Percentiles rank a stretch among this genome's conserved stretches.
Evolutionary conservation across 2,888 invertebrate genomes (phyloP).

Genomic region (Masnerella sp.): DNA sequence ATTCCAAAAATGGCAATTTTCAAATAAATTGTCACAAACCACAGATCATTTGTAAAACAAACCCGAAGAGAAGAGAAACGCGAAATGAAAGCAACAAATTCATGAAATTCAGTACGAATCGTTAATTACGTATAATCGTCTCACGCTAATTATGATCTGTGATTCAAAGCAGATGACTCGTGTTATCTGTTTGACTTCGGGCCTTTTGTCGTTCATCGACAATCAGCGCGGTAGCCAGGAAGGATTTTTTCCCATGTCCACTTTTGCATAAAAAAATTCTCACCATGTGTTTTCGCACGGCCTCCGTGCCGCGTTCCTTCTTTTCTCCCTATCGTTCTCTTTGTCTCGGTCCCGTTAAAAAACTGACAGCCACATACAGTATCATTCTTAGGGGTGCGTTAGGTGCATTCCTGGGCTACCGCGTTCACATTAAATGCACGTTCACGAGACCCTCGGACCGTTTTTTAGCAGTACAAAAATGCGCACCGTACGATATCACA

Average conservation of each 20-base stretch:
- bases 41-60: too few relatives aligned
- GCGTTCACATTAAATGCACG: constrained; percentile 51
- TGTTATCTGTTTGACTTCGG: constrained; percentile 35
- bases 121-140: constrained; percentile 54
- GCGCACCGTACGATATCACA: constrained; percentile 10
- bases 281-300: constrained; percentile 75
- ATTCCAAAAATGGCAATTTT: too few relatives aligned
- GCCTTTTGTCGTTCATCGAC: constrained; percentile 48
- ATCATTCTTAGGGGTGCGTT: constrained; percentile 61
- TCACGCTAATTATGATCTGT: constrained; percentile 52
- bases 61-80: constrained; percentile 25
- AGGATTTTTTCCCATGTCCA: constrained; percentile 76
- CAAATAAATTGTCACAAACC: too few relatives aligned
- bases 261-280: constrained; percentile 76
- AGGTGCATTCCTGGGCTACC: constrained; percentile 62
- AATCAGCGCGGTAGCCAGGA: constrained; percentile 59
- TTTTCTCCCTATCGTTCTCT: constrained; percentile 41
- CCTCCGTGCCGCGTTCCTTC: constrained; percentile 52
- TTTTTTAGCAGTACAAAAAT: constrained; percentile 38
- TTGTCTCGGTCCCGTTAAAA: constrained; percentile 59
- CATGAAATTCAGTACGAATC: constrained; percentile 42
- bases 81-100: constrained; percentile 20
- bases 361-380: constrained; percentile 50
- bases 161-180: constrained; percentile 47
- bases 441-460: constrained; percentile 44